Conservation (phyloP, 2,113 vertebrate species). For the Lophura nycthemera region DNA sequence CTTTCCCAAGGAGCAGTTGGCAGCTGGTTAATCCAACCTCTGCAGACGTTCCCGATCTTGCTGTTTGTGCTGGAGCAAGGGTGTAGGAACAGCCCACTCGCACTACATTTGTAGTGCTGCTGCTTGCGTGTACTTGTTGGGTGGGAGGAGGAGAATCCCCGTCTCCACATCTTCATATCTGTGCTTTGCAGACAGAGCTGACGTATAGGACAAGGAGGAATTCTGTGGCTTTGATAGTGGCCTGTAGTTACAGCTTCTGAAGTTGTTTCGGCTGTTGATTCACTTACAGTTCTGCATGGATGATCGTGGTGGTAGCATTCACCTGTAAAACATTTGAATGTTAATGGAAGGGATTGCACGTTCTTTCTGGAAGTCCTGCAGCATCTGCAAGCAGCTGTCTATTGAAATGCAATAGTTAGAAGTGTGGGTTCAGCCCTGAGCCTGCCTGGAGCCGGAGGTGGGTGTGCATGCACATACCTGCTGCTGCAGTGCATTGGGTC, state of each 20-base stretch:
- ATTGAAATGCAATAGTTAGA: not conserved
- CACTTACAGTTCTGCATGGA: not conserved
- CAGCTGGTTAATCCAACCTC: not conserved
- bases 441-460: not conserved
- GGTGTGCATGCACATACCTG: not conserved
- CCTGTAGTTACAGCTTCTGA: not conserved
- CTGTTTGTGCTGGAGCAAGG: not conserved
- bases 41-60: not conserved
- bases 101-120: accelerated
- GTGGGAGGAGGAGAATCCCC: not conserved
- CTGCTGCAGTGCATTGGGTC: not conserved
- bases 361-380: not conserved
- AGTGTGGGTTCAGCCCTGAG: not conserved
- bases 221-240: not conserved
- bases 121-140: not conserved
- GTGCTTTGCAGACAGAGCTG: not conserved
- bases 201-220: not conserved
- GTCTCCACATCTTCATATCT: not conserved
- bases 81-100: not conserved
- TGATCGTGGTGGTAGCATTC: not conserved
- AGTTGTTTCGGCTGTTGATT: not conserved
- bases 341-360: not conserved
- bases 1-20: not conserved
- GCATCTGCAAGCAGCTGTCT: not conserved
- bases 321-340: not conserved